These are phyloP conservation scores for Mesoligia furuncula DNA, from an alignment of 2,888 invertebrate species.

Conservation along the genomic window DNA sequence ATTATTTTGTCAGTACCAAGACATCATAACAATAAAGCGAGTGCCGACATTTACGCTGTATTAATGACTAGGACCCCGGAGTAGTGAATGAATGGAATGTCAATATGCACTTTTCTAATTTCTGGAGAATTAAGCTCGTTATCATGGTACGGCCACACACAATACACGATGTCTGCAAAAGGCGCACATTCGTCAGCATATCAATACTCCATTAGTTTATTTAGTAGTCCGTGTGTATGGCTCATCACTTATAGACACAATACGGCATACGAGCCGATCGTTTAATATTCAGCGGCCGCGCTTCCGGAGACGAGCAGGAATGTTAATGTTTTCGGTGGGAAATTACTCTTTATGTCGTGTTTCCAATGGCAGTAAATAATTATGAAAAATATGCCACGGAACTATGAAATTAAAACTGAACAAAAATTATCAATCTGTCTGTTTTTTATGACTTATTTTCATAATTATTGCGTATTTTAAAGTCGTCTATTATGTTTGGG, in stretches of 20 bases:
- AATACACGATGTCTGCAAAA: background rate
- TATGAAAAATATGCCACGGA: background rate
- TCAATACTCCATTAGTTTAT: constrained; percentile 37
- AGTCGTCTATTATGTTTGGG: background rate
- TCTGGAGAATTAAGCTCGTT: background rate
- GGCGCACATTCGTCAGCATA: background rate
- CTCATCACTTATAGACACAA: constrained; percentile 64
- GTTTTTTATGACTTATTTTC: background rate
- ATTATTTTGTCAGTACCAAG: constrained; percentile 18
- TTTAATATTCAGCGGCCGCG: constrained; percentile 73
- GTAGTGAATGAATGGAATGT: constrained; percentile 25
- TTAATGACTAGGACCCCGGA: background rate
- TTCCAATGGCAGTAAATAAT: constrained; percentile 7
- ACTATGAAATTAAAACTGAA: background rate
- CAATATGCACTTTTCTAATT: constrained; percentile 1
- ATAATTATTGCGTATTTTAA: background rate
- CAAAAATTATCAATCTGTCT: background rate
- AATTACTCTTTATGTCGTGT: constrained; percentile 58
- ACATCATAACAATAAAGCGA: constrained; percentile 27
- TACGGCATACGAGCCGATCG: constrained; percentile 47
- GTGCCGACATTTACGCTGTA: background rate
- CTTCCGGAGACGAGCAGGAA: constrained; percentile 77
- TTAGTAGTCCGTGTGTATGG: constrained; percentile 36
- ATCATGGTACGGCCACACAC: background rate
- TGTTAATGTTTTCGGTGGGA: constrained; percentile 74